These are phyloP conservation scores for Leptinotarsa texana DNA, from an alignment of 1,140 invertebrate species.

Conservation along the genomic window DNA sequence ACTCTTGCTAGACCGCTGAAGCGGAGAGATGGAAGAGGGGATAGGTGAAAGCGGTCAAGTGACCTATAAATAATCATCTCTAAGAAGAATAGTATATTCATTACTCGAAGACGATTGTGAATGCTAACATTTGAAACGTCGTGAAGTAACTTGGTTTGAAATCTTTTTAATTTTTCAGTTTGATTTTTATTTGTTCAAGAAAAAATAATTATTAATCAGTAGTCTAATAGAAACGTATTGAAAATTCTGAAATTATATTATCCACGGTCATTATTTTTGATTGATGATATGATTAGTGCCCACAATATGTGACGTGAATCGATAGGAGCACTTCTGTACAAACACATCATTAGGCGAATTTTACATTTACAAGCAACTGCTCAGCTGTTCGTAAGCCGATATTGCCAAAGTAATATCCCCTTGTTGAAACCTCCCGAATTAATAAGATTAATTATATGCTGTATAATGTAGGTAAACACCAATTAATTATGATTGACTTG, in stretches of 20 bases:
- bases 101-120: too few relatives aligned
- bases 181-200: too few relatives aligned
- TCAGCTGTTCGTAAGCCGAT: slow-evolving; percentile 17
- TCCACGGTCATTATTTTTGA: neutral
- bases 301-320: neutral
- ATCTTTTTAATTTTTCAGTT: too few relatives aligned
- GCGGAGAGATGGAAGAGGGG: too few relatives aligned
- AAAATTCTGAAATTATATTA: neutral
- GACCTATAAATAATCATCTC: too few relatives aligned
- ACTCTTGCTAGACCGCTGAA: too few relatives aligned
- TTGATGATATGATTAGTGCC: neutral
- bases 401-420: slow-evolving; percentile 18
- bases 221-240: neutral
- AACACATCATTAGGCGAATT: slow-evolving; percentile 13
- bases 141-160: too few relatives aligned
- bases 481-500: slow-evolving; percentile 32
- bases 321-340: neutral
- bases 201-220: neutral
- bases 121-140: too few relatives aligned
- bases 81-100: too few relatives aligned
- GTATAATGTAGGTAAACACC: slow-evolving; percentile 25
- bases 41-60: too few relatives aligned
- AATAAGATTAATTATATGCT: slow-evolving; percentile 31
- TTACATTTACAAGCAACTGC: slow-evolving; percentile 24
- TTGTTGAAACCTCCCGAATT: slow-evolving; percentile 28